Conservation (phyloP, 2,113 vertebrate genomes). For the Poecile atricapillus region DNA sequence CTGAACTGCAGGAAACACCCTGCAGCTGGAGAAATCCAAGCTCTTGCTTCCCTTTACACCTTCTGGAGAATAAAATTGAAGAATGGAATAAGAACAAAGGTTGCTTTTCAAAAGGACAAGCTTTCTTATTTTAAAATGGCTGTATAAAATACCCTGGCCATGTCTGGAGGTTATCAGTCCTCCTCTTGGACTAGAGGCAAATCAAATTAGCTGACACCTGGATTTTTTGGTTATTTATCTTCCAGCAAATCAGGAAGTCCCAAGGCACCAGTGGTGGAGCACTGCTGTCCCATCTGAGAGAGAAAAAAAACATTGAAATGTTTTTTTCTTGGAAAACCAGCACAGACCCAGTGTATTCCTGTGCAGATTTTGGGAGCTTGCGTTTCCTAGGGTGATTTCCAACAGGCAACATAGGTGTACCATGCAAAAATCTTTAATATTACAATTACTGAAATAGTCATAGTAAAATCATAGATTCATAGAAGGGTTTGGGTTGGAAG, state of each 20-base stretch:
- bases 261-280: neutral
- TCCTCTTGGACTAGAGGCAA: neutral
- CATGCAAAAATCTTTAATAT: neutral
- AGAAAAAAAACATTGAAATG: neutral
- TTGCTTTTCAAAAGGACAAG: neutral
- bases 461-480: neutral
- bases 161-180: neutral
- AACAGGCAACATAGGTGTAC: neutral
- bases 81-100: neutral
- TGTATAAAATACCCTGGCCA: neutral
- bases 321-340: neutral
- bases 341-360: neutral
- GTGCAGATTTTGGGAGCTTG: neutral
- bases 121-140: neutral
- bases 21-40: neutral
- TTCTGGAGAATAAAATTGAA: neutral
- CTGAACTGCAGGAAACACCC: neutral
- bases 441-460: neutral
- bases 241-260: neutral
- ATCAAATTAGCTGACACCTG: neutral
- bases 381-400: fast-evolving
- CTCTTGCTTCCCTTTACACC: neutral
- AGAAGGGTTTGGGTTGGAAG: neutral
- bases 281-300: neutral
- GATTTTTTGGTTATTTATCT: neutral